Evolutionary conservation across 2,113 vertebrate genomes (phyloP).

Genomic region (Clarias batrachus): DNA sequence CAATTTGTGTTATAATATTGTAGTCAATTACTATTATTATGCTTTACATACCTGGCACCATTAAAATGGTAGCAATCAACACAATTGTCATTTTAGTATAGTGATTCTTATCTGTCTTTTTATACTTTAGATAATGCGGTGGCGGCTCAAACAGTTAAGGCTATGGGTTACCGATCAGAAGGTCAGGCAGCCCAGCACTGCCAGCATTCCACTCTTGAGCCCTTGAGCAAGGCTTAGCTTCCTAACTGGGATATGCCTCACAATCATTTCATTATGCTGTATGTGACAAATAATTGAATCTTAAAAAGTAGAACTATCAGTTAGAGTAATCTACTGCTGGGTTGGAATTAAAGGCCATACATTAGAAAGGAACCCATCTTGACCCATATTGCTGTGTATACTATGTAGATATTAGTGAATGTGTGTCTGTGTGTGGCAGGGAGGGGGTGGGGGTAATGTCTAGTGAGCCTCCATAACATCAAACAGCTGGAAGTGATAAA

Average conservation of each 20-base stretch:
- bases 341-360: slow-evolving; percentile 14
- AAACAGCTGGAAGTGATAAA: slow-evolving; percentile 83
- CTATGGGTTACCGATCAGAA: no score
- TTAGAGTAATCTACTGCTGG: slow-evolving; percentile 23
- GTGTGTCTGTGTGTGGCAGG: slow-evolving; percentile 35
- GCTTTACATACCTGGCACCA: not conserved
- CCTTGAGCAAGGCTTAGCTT: no score
- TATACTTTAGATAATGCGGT: not conserved
- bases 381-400: slow-evolving; percentile 10
- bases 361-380: slow-evolving; percentile 4
- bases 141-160: no score
- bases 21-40: not conserved
- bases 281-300: not conserved
- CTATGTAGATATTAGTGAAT: slow-evolving; percentile 21
- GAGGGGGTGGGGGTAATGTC: slow-evolving; percentile 55
- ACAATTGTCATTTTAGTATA: not conserved
- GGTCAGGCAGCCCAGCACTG: no score
- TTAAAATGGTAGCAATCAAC: slow-evolving; percentile 23
- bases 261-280: no score
- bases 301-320: not conserved
- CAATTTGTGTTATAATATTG: slow-evolving; percentile 15
- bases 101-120: not conserved
- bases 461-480: slow-evolving; percentile 79
- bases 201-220: no score
- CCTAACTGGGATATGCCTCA: no score